Evolutionary conservation across 2,797 vertebrate species (phyloP).

Genomic region (Epinephelus awoara): DNA sequence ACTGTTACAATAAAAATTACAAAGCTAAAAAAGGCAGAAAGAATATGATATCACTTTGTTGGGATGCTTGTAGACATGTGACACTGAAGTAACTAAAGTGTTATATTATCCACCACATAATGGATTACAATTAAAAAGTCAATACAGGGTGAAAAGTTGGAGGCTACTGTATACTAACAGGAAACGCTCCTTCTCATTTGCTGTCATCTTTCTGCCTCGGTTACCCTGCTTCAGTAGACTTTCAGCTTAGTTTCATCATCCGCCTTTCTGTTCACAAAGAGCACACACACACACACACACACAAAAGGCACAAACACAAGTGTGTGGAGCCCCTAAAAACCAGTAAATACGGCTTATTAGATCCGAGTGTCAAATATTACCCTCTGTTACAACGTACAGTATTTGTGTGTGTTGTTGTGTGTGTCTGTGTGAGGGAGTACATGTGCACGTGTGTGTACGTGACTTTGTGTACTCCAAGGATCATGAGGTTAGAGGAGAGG

Average conservation of each 20-base stretch:
- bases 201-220: slow-evolving; percentile 17
- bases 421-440: not conserved
- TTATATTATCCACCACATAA: slow-evolving; percentile 1
- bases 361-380: slow-evolving; percentile 6
- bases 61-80: not conserved
- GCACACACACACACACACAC: not conserved
- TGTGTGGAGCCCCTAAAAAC: not conserved
- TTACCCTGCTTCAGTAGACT: slow-evolving; percentile 42
- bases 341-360: slow-evolving; percentile 26
- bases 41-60: not conserved
- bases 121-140: slow-evolving; percentile 5
- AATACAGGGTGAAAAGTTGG: slow-evolving; percentile 7
- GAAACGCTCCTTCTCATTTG: slow-evolving; percentile 37
- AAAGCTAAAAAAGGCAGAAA: not conserved
- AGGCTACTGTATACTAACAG: slow-evolving; percentile 5
- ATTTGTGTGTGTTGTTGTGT: slow-evolving; percentile 21
- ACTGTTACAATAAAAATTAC: not conserved
- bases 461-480: slow-evolving; percentile 14
- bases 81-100: not conserved
- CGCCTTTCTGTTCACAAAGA: slow-evolving; percentile 17
- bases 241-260: slow-evolving; percentile 70
- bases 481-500: slow-evolving; percentile 36
- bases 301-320: not conserved
- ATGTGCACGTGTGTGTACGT: not conserved
- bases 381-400: not conserved